phyloP scores from a whole-genome alignment of 1,140 invertebrate genomes.

The Drepana arcuata region DNA sequence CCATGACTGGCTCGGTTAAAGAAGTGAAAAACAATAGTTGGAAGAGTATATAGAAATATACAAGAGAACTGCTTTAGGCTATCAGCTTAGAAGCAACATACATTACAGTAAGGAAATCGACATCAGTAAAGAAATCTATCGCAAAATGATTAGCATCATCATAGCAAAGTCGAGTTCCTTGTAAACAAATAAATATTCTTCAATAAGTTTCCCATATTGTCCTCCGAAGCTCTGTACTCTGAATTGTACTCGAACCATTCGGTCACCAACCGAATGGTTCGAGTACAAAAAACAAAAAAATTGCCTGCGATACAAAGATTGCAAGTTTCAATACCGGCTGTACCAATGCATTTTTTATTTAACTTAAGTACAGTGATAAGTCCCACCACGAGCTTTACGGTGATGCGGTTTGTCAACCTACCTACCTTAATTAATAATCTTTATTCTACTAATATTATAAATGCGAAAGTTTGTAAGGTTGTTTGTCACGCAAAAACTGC shows the following conservation, averaged over 20 bases:
- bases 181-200: slow-evolving; percentile 45
- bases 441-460: no score
- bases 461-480: no score
- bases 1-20: slow-evolving; percentile 55
- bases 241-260: slow-evolving; percentile 30
- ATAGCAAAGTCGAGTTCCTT: slow-evolving; percentile 24
- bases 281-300: slow-evolving; percentile 41
- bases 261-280: slow-evolving; percentile 25
- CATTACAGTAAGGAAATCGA: slow-evolving; percentile 53
- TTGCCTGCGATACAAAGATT: slow-evolving; percentile 42
- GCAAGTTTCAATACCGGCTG: slow-evolving; percentile 54
- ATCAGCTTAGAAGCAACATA: slow-evolving; percentile 40
- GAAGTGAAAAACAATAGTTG: slow-evolving; percentile 58
- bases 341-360: slow-evolving; percentile 35
- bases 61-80: slow-evolving; percentile 36
- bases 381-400: no score
- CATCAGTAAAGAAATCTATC: slow-evolving; percentile 56
- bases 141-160: slow-evolving; percentile 43
- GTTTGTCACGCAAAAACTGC: no score
- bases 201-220: no score
- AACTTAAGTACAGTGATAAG: no score
- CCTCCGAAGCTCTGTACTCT: no score
- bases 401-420: no score
- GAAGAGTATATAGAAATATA: slow-evolving; percentile 61
- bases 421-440: no score